phyloP scores from a whole-genome alignment of 1,140 invertebrate species.

The Venustaconcha ellipsiformis region DNA sequence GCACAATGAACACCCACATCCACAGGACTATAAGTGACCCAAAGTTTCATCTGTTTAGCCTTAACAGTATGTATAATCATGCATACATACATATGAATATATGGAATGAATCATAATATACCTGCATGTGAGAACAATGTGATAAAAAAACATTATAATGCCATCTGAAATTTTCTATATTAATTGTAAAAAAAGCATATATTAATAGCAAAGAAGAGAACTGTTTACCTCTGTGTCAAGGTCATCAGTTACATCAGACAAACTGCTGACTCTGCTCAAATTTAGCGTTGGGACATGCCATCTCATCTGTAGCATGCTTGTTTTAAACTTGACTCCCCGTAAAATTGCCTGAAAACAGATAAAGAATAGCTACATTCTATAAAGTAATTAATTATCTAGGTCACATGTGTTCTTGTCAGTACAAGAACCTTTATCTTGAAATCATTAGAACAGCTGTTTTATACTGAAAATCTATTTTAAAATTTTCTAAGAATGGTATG shows the following conservation, averaged over 20 bases:
- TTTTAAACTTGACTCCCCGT: slow-evolving; percentile 67
- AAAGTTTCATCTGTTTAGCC: no score
- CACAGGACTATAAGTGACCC: no score
- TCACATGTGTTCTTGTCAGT: neutral
- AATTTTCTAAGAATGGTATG: neutral
- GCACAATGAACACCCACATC: no score
- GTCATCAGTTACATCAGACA: slow-evolving; percentile 36
- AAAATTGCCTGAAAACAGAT: slow-evolving; percentile 59
- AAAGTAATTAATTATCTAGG: neutral
- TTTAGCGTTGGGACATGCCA: slow-evolving; percentile 62
- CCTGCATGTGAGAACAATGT: no score
- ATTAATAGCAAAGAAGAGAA: slow-evolving; percentile 2
- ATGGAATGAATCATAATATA: no score
- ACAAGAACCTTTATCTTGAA: neutral
- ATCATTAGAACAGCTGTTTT: neutral
- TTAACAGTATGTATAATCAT: no score
- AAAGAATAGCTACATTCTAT: neutral
- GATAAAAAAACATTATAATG: no score
- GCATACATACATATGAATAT: no score
- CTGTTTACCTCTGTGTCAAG: slow-evolving; percentile 41
- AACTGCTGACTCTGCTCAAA: slow-evolving; percentile 45
- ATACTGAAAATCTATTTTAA: neutral
- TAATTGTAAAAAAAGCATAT: neutral
- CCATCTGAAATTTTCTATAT: no score
- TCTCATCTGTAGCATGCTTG: slow-evolving; percentile 65